phyloP scores from a whole-genome alignment of 2,113 vertebrate species.

The Echinops telfairi region DNA sequence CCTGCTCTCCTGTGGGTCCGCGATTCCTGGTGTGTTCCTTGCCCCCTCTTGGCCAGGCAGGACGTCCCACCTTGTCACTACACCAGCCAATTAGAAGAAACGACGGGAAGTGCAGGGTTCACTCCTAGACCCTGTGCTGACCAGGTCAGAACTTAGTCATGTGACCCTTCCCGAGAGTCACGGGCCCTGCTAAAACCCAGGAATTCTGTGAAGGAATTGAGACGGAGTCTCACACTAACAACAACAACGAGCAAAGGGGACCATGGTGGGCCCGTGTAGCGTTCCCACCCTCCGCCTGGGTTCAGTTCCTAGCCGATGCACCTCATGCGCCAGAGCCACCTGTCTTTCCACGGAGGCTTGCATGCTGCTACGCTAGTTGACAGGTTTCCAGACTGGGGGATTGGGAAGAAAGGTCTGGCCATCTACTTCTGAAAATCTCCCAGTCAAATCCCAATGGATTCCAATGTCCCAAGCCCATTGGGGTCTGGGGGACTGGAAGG shows the following conservation, averaged over 20 bases:
- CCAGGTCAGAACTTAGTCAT: neutral
- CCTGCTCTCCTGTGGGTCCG: neutral
- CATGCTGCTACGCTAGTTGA: neutral
- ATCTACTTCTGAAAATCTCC: neutral
- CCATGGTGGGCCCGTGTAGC: neutral
- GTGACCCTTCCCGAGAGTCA: neutral
- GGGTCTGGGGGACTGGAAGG: neutral
- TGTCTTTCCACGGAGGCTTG: neutral
- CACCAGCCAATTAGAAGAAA: neutral
- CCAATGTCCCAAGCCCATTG: no score
- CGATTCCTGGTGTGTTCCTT: neutral
- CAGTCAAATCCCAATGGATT: neutral
- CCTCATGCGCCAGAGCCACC: neutral
- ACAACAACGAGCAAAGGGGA: neutral
- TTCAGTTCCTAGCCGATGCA: neutral
- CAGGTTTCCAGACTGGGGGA: neutral
- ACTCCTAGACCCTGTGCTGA: accelerated
- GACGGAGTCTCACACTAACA: neutral
- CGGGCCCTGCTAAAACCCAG: neutral
- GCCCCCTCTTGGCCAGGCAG: no score
- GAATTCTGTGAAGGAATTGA: neutral
- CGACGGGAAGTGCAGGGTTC: neutral
- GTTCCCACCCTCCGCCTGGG: neutral
- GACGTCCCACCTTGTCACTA: neutral
- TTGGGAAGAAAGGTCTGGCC: neutral